These are phyloP conservation scores for Lepidotrigona ventralis DNA, from an alignment of 1,140 invertebrate species.

Conservation along the genomic window DNA sequence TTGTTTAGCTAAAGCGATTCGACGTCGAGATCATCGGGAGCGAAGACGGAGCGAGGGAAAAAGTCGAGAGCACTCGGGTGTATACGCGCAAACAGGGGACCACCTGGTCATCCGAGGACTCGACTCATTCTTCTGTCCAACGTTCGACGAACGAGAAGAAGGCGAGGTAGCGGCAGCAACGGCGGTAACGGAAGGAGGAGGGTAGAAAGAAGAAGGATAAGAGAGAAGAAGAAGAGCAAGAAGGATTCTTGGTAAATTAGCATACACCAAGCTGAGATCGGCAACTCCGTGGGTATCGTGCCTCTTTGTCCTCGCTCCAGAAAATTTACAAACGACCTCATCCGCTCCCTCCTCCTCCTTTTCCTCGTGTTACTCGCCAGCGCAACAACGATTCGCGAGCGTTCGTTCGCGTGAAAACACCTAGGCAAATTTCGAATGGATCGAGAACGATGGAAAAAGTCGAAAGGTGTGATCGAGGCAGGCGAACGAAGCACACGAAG, in stretches of 20 bases:
- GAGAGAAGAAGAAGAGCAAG: constrained; percentile 38
- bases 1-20: constrained; percentile 32
- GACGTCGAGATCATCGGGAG: constrained; percentile 37
- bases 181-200: background rate
- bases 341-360: background rate
- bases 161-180: constrained; percentile 36
- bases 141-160: constrained; percentile 37
- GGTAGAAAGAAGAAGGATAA: constrained; percentile 7
- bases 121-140: constrained; percentile 68
- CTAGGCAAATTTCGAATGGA: too few species aligned
- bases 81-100: constrained; percentile 55
- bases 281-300: constrained; percentile 25
- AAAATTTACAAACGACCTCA: constrained; percentile 29
- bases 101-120: constrained; percentile 67
- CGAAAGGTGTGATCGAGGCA: constrained; percentile 38
- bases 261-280: constrained; percentile 58
- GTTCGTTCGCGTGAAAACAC: background rate
- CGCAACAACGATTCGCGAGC: background rate
- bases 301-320: constrained; percentile 61
- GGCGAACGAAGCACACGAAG: constrained; percentile 18
- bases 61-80: constrained; percentile 37
- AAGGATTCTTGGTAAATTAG: constrained; percentile 65
- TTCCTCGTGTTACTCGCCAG: background rate
- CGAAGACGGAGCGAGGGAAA: constrained; percentile 37
- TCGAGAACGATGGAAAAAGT: constrained; percentile 33